phyloP scores from a whole-genome alignment of 2,888 invertebrate species.

The Cactoblastis cactorum region DNA sequence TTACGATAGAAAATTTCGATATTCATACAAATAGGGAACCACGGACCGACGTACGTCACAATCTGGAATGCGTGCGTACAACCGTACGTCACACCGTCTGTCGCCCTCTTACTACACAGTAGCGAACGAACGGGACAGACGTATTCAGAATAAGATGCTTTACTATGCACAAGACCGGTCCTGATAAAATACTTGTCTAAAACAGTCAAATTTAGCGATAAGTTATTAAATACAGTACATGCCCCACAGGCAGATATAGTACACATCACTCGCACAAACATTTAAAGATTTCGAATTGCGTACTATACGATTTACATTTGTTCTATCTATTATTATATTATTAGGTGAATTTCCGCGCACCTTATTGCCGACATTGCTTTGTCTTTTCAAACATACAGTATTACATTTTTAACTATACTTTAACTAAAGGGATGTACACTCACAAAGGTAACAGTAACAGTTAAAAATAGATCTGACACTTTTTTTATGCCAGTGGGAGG shows the following conservation, averaged over 20 bases:
- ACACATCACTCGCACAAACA: constrained; percentile 7
- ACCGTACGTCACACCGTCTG: constrained; percentile 12
- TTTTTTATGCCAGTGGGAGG: too few relatives aligned
- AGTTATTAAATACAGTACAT: constrained; percentile 10
- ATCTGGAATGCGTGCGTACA: constrained; percentile 16
- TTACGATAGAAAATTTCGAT: constrained; percentile 20
- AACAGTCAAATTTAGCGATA: constrained; percentile 9
- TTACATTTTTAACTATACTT: background rate
- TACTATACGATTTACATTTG: background rate
- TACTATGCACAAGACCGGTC: background rate
- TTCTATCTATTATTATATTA: background rate
- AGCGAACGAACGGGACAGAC: constrained; percentile 19
- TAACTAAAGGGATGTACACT: background rate
- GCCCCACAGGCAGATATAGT: constrained; percentile 4
- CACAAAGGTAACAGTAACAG: background rate
- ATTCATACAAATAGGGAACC: constrained; percentile 17
- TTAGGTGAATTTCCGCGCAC: background rate
- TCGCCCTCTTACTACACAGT: constrained; percentile 20
- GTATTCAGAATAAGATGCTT: background rate
- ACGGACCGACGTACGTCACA: constrained; percentile 20
- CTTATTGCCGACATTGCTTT: constrained; percentile 1
- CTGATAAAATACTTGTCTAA: constrained; percentile 13
- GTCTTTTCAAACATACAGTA: background rate
- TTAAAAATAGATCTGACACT: background rate
- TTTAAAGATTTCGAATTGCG: background rate